phyloP scores from a whole-genome alignment of 2,113 vertebrate species.

The Actenoides hombroni region DNA sequence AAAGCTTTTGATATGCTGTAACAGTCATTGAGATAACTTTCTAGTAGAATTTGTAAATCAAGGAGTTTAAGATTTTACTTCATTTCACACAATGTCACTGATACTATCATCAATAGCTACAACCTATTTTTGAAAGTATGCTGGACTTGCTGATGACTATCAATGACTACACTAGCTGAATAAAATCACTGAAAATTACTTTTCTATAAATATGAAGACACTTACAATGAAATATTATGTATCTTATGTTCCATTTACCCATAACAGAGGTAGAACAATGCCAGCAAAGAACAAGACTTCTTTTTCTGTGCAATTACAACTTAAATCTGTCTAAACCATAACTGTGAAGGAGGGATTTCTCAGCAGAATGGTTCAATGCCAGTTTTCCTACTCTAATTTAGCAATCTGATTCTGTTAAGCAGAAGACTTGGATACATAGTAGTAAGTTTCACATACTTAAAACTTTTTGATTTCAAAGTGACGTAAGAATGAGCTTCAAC shows the following conservation, averaged over 20 bases:
- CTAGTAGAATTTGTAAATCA: background rate
- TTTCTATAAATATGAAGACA: background rate
- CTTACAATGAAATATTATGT: background rate
- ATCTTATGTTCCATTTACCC: background rate
- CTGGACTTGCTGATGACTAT: background rate
- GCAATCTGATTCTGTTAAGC: background rate
- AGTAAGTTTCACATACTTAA: background rate
- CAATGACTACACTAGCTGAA: background rate
- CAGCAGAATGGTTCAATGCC: background rate
- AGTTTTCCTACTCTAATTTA: background rate
- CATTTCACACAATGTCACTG: background rate
- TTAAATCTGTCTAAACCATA: background rate
- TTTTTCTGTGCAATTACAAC: background rate
- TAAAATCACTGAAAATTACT: background rate
- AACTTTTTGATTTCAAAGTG: background rate
- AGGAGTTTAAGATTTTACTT: background rate
- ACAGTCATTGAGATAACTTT: background rate
- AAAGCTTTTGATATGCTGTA: accelerated
- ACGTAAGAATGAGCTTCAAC: background rate
- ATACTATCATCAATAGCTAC: background rate
- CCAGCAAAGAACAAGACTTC: background rate
- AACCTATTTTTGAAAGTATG: background rate
- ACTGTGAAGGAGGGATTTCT: background rate
- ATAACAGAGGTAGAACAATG: background rate
- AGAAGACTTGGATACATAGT: background rate